These are phyloP conservation scores for Catostylus mosaicus DNA, from an alignment of 30 jellyfish, hydroid and myxozoan genomes.

Conservation along the genomic window DNA sequence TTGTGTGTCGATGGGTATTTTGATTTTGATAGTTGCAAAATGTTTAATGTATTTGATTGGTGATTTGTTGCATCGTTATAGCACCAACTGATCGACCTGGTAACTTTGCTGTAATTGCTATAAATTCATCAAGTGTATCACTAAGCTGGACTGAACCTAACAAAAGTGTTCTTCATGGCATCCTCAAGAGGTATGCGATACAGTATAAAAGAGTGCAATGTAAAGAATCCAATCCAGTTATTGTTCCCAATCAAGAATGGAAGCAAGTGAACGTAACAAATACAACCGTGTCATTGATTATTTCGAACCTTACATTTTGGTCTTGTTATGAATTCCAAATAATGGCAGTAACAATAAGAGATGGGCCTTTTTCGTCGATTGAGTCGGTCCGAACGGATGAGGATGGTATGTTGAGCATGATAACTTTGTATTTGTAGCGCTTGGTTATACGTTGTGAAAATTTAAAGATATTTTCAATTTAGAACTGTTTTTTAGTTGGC, in stretches of 20 bases:
- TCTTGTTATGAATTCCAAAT: conserved; percentile 25
- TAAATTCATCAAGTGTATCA: neutral
- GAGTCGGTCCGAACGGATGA: neutral
- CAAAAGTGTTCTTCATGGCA: conserved; percentile 22
- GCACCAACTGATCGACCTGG: conserved; percentile 47
- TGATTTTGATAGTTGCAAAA: too few species aligned
- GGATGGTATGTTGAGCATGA: conserved; percentile 4
- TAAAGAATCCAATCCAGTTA: neutral
- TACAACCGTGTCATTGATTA: neutral
- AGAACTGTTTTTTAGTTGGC: too few species aligned
- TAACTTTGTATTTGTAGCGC: neutral
- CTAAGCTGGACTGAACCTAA: conserved; percentile 16
- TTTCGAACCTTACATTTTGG: conserved; percentile 16
- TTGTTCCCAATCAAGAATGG: neutral
- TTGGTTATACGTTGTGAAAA: too few species aligned
- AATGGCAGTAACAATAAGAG: conserved; percentile 46
- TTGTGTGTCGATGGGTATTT: too few species aligned
- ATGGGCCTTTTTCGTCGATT: neutral
- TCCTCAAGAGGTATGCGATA: neutral
- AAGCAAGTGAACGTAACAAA: neutral
- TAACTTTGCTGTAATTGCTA: neutral
- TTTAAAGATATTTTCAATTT: too few species aligned
- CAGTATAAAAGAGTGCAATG: conserved; percentile 23
- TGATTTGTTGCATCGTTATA: neutral
- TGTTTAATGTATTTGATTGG: too few species aligned